Evolutionary conservation across 53 echinoderm and acorn worm genomes (phyloP).

Genomic region (Zoroaster sp.): DNA sequence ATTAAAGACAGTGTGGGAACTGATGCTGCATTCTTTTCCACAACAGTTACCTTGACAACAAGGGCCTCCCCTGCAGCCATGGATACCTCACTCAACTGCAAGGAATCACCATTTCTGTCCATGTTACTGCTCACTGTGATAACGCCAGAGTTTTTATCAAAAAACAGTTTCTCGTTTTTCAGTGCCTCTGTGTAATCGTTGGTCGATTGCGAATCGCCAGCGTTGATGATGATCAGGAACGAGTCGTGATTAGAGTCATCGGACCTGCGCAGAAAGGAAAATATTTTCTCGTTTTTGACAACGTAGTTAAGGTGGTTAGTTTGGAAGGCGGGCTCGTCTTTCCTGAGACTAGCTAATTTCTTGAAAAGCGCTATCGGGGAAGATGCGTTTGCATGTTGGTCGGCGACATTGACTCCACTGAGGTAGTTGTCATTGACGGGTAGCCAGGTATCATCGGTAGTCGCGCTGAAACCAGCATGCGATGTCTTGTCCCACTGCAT

Average conservation of each 20-base stretch:
- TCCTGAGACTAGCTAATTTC: slow-evolving; percentile 58
- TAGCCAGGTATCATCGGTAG: slow-evolving; percentile 74
- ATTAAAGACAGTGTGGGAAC: not conserved
- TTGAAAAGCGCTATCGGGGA: slow-evolving; percentile 78
- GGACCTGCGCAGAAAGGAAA: slow-evolving; percentile 76
- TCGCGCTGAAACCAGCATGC: slow-evolving; percentile 76
- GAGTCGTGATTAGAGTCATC: slow-evolving; percentile 39
- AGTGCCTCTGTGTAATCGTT: slow-evolving; percentile 40
- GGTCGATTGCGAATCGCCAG: slow-evolving; percentile 59
- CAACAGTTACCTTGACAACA: slow-evolving; percentile 38
- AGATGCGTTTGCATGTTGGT: slow-evolving; percentile 39
- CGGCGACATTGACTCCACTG: slow-evolving; percentile 68
- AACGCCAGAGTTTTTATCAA: slow-evolving; percentile 39
- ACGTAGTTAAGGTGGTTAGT: slow-evolving; percentile 68
- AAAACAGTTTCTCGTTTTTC: not conserved
- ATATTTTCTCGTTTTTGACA: slow-evolving; percentile 64
- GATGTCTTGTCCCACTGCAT: slow-evolving; percentile 78
- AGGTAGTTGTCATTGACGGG: slow-evolving; percentile 74
- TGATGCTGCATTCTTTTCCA: not conserved
- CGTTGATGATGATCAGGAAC: slow-evolving; percentile 81
- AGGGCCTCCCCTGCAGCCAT: slow-evolving; percentile 74
- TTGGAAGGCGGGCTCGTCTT: slow-evolving; percentile 65
- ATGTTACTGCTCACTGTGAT: slow-evolving; percentile 63
- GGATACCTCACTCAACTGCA: slow-evolving; percentile 39
- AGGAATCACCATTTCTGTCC: slow-evolving; percentile 64